A percentile compares a stretch with the other conserved stretches of the same genome.
Evolutionary conservation across 2,113 vertebrate species (phyloP).

Genomic region (Monopterus albus): DNA sequence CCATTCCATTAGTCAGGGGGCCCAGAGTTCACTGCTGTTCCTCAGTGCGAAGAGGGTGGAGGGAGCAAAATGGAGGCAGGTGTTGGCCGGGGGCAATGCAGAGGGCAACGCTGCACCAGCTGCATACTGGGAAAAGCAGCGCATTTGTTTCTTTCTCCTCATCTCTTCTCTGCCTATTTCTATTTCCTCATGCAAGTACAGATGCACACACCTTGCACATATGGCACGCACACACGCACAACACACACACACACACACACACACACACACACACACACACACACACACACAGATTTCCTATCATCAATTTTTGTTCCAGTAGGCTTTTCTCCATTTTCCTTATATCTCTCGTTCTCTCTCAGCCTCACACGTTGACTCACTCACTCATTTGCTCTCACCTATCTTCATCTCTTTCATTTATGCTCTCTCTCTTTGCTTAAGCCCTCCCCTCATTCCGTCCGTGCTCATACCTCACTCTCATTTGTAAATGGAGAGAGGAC

Average conservation of each 20-base stretch:
- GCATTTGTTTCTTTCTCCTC: slow-evolving; percentile 22
- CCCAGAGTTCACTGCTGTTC: slow-evolving; percentile 74
- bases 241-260: slow-evolving; percentile 44
- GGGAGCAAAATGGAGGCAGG: slow-evolving; percentile 77
- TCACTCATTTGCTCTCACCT: slow-evolving; percentile 70
- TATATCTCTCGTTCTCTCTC: slow-evolving; percentile 73
- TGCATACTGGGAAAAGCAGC: slow-evolving; percentile 74
- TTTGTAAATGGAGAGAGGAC: slow-evolving; percentile 73
- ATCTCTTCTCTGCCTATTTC: slow-evolving; percentile 54
- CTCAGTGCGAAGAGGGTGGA: slow-evolving; percentile 55
- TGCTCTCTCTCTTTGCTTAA: slow-evolving; percentile 69
- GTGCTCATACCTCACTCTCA: slow-evolving; percentile 69
- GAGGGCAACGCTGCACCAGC: slow-evolving; percentile 69
- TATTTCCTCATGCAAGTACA: slow-evolving; percentile 50
- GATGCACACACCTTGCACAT: slow-evolving; percentile 43
- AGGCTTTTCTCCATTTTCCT: slow-evolving; percentile 79
- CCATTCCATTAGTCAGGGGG: slow-evolving; percentile 81
- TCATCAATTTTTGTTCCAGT: slow-evolving; percentile 73
- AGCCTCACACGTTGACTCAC: slow-evolving; percentile 59
- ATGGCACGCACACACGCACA: slow-evolving; percentile 15
- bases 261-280: slow-evolving; percentile 23
- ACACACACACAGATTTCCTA: slow-evolving; percentile 52
- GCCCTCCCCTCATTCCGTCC: slow-evolving; percentile 23
- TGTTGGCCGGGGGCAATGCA: slow-evolving; percentile 71
- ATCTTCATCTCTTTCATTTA: slow-evolving; percentile 78